Evolutionary conservation across 2,888 invertebrate genomes (phyloP).

Genomic region (Unio delphinus): DNA sequence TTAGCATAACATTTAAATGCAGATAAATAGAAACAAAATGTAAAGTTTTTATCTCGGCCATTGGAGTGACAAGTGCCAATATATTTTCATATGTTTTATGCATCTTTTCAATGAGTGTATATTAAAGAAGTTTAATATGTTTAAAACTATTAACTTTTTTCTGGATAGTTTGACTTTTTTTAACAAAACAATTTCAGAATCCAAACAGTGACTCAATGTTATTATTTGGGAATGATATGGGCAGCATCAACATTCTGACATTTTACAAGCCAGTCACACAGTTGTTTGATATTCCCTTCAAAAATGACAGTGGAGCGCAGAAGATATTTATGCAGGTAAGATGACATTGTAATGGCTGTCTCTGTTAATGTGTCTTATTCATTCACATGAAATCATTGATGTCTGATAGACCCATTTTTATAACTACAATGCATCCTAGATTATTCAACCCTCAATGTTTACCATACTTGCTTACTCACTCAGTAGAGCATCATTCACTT

Average conservation of each 20-base stretch:
- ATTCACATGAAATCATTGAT: too few species aligned
- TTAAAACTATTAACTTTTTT: not conserved
- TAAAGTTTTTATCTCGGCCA: too few species aligned
- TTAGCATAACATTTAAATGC: too few species aligned
- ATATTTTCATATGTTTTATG: too few species aligned
- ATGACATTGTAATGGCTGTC: not conserved
- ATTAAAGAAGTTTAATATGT: too few species aligned
- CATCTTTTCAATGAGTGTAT: not conserved
- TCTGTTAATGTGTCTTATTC: too few species aligned
- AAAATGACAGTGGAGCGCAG: constrained; percentile 63
- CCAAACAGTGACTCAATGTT: constrained; percentile 60
- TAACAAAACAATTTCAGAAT: constrained; percentile 40
- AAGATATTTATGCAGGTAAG: constrained; percentile 67
- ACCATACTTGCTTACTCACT: not conserved
- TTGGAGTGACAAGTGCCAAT: too few species aligned
- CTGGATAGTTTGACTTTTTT: not conserved
- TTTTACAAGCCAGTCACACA: constrained; percentile 66
- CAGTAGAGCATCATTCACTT: too few species aligned
- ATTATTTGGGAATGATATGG: constrained; percentile 68
- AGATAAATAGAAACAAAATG: too few species aligned
- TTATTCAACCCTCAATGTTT: not conserved
- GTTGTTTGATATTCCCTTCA: constrained; percentile 67
- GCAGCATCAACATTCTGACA: constrained; percentile 62
- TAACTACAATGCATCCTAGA: not conserved
- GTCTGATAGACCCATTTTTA: too few species aligned